Evolutionary conservation across 2,888 invertebrate species (phyloP).

Genomic region (Baronia brevicornis): DNA sequence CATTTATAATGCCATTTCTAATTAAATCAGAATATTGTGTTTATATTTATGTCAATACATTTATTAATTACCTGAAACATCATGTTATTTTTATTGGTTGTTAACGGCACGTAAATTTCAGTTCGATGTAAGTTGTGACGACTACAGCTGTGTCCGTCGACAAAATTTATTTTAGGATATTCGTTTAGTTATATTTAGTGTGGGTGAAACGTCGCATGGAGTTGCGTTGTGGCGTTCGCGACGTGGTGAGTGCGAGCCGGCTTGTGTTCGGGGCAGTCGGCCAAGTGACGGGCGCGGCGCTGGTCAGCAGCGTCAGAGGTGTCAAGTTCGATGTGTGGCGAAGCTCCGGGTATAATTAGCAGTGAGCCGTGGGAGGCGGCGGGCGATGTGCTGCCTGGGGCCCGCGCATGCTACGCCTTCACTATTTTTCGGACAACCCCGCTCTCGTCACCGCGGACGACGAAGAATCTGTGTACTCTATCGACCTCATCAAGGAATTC

Average conservation of each 20-base stretch:
- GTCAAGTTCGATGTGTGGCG: slow-evolving; percentile 32
- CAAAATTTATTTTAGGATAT: slow-evolving; percentile 8
- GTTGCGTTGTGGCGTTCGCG: slow-evolving; percentile 15
- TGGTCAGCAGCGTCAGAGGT: slow-evolving; percentile 33
- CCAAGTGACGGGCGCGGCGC: slow-evolving; percentile 40
- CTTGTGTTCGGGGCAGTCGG: slow-evolving; percentile 35
- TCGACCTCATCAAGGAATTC: slow-evolving; percentile 92
- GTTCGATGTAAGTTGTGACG: no score
- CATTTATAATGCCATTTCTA: no score
- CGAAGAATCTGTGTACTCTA: slow-evolving; percentile 81
- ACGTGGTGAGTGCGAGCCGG: slow-evolving; percentile 15
- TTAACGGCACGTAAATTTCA: no score
- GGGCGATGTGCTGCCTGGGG: slow-evolving; percentile 64
- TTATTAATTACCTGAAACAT: no score
- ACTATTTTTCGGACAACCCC: slow-evolving; percentile 88
- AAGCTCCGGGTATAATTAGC: slow-evolving; percentile 59
- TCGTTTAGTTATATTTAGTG: slow-evolving; percentile 15
- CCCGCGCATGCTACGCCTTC: slow-evolving; percentile 85
- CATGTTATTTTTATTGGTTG: no score
- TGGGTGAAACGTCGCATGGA: slow-evolving; percentile 19
- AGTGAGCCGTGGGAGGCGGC: slow-evolving; percentile 69
- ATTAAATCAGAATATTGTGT: no score
- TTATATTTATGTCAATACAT: no score
- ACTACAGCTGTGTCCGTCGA: slow-evolving; percentile 7
- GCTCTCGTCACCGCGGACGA: slow-evolving; percentile 78